phyloP scores from a whole-genome alignment of 2,888 invertebrate species.

The Amblyjoppa fuscipennis region DNA sequence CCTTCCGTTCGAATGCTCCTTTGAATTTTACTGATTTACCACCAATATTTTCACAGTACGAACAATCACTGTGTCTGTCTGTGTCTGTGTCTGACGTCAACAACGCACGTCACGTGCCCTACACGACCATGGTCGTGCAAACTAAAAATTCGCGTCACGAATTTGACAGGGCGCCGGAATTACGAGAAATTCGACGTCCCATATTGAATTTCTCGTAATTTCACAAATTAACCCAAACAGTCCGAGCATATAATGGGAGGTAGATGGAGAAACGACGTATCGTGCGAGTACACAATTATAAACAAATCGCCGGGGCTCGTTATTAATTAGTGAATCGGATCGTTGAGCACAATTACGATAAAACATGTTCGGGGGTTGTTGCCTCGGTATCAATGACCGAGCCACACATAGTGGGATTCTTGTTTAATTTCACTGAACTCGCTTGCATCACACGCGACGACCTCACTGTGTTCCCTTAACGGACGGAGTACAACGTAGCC shows the following conservation, averaged over 20 bases:
- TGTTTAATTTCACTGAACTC: background rate
- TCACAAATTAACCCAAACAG: background rate
- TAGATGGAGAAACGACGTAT: background rate
- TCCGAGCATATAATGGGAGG: background rate
- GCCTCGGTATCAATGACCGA: constrained; percentile 1
- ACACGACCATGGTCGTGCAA: background rate
- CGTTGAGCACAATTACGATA: constrained; percentile 1
- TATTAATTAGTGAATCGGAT: constrained; percentile 7
- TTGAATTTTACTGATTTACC: background rate
- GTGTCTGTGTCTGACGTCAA: no score
- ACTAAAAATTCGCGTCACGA: background rate
- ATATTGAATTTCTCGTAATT: background rate
- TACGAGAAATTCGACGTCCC: background rate
- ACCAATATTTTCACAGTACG: background rate
- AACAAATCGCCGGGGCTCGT: constrained; percentile 25
- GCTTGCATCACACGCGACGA: background rate
- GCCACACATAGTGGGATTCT: background rate
- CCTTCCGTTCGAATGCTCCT: background rate
- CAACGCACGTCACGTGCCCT: background rate
- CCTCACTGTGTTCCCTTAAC: background rate
- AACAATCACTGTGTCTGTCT: background rate
- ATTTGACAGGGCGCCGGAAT: background rate
- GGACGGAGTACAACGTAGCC: background rate
- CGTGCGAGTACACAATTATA: constrained; percentile 20
- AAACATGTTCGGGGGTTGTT: background rate